phyloP scores from a whole-genome alignment of 2,888 invertebrate species.

The Megaustenia siamemsis region DNA sequence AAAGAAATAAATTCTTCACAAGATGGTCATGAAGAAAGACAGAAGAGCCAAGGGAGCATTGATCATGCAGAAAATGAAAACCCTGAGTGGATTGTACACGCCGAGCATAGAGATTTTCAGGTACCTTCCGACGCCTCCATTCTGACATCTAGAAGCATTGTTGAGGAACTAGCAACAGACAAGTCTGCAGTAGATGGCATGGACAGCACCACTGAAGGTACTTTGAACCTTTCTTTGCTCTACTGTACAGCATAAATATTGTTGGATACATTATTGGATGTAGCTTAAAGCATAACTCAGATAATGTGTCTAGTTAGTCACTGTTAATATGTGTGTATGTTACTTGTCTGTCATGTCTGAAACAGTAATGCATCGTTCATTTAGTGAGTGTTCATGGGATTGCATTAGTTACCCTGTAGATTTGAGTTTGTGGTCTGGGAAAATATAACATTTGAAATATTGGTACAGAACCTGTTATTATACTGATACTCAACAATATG shows the following conservation, averaged over 20 bases:
- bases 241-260: not conserved
- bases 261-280: not conserved
- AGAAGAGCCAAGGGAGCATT: not conserved
- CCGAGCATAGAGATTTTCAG: not conserved
- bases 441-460: not conserved
- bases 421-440: not conserved
- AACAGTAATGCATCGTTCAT: not conserved
- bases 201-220: constrained; percentile 2
- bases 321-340: not conserved
- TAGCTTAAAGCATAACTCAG: not conserved
- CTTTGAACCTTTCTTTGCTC: constrained; percentile 15
- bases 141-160: not conserved
- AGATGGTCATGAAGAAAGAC: not conserved
- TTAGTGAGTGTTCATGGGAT: not conserved
- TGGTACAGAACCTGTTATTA: not conserved
- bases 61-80: constrained; percentile 7
- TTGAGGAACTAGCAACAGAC: not conserved
- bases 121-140: not conserved
- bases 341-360: not conserved
- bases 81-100: not conserved
- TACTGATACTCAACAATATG: not conserved
- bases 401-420: not conserved
- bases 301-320: not conserved
- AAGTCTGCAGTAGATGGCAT: not conserved
- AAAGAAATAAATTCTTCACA: not conserved